Percentiles rank a stretch among this genome's conserved stretches.
Evolutionary conservation across 1,140 invertebrate genomes (phyloP).

Genomic region (Rhagoletis pomonella): DNA sequence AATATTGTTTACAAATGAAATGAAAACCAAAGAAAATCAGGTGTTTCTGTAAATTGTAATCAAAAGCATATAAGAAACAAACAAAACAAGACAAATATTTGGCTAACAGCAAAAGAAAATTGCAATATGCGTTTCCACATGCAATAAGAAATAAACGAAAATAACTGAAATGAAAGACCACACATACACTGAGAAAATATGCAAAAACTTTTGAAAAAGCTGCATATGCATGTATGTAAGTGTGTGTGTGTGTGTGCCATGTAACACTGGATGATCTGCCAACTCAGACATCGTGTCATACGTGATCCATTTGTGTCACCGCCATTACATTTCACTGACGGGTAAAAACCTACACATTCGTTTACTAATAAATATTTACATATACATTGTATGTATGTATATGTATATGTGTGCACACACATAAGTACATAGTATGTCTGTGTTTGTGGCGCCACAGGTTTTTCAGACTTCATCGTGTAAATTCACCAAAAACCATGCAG

Average conservation of each 20-base stretch:
- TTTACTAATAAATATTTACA: not conserved
- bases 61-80: not conserved
- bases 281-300: conserved; percentile 42
- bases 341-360: not conserved
- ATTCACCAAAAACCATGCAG: conserved; percentile 38
- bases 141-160: not conserved
- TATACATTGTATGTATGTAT: too few relatives aligned
- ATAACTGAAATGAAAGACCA: not conserved
- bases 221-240: not conserved
- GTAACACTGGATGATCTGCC: conserved; percentile 29
- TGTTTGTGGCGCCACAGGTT: not conserved
- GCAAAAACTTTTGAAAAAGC: not conserved
- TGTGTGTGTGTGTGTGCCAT: not conserved
- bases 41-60: not conserved
- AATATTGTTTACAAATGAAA: too few relatives aligned
- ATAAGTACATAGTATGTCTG: not conserved
- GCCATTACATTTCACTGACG: conserved; percentile 2
- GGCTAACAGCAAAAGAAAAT: not conserved
- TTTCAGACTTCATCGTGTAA: not conserved
- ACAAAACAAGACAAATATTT: not conserved
- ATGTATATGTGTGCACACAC: too few relatives aligned
- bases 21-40: too few relatives aligned
- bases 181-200: not conserved
- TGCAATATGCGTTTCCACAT: not conserved
- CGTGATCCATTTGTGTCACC: conserved; percentile 41